Conservation (phyloP, 2,888 invertebrate genomes). For the Cloeon dipterum region DNA sequence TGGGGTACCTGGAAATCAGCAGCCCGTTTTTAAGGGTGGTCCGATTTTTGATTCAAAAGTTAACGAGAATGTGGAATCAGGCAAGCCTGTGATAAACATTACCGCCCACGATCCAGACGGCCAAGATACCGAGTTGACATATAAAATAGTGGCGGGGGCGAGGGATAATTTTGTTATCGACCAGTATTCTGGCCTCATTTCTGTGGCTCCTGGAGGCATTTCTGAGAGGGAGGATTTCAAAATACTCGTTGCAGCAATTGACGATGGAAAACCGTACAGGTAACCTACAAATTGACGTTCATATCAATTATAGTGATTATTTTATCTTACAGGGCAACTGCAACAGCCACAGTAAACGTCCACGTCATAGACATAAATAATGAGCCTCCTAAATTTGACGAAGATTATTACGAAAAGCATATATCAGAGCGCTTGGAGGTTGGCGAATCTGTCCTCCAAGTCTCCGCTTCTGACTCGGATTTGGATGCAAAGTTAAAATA, state of each 20-base stretch:
- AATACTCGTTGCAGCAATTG: background rate
- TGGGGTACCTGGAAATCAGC: conserved; percentile 54
- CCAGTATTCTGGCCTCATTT: conserved; percentile 17
- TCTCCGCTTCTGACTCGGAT: conserved; percentile 48
- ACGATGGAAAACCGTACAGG: background rate
- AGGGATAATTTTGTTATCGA: conserved; percentile 57
- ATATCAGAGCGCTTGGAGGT: conserved; percentile 39
- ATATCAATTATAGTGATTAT: no score
- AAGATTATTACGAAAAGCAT: conserved; percentile 26
- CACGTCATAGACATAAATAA: conserved; percentile 57
- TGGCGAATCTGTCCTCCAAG: conserved; percentile 33
- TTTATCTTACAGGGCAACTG: conserved; percentile 54
- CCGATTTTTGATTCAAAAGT: conserved; percentile 44
- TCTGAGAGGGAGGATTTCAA: background rate
- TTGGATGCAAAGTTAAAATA: conserved; percentile 41
- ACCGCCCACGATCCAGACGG: conserved; percentile 61
- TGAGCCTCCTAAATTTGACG: conserved; percentile 52
- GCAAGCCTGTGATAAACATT: conserved; percentile 43
- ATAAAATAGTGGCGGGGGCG: conserved; percentile 46
- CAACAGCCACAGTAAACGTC: conserved; percentile 48
- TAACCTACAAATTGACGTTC: no score
- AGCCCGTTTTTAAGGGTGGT: conserved; percentile 51
- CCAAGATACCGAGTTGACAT: conserved; percentile 38
- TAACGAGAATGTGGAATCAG: conserved; percentile 41
- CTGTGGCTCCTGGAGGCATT: conserved; percentile 1